These are phyloP conservation scores for Brachyistius frenatus DNA, from an alignment of 2,113 vertebrate species.

Conservation along the genomic window DNA sequence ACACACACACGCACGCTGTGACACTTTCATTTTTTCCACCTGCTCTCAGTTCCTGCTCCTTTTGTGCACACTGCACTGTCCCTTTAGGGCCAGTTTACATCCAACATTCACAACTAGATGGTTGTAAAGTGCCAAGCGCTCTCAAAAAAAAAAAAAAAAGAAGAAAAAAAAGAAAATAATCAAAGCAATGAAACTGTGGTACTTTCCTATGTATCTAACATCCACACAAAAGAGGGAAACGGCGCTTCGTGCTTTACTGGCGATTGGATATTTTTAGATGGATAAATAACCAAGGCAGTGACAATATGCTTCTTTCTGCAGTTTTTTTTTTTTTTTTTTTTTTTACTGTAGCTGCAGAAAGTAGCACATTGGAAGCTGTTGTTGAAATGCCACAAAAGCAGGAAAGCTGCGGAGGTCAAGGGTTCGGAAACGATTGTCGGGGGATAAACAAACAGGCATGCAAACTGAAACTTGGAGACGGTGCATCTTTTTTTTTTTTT, in stretches of 20 bases:
- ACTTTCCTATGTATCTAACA: background rate
- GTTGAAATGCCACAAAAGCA: slow-evolving; percentile 16
- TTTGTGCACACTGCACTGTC: background rate
- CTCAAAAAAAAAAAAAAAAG: slow-evolving; percentile 8
- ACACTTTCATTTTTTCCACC: slow-evolving; percentile 48
- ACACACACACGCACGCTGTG: slow-evolving; percentile 23
- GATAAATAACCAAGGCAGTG: background rate
- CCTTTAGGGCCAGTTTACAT: slow-evolving; percentile 41
- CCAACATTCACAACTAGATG: slow-evolving; percentile 31
- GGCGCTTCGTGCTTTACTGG: no score
- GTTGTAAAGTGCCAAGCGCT: slow-evolving; percentile 1
- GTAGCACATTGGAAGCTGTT: background rate
- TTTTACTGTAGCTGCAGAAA: background rate
- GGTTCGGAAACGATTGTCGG: background rate
- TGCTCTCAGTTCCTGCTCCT: slow-evolving; percentile 37
- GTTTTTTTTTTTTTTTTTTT: background rate
- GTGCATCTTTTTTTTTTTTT: slow-evolving; percentile 8
- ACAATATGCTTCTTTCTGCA: background rate
- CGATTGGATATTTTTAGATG: background rate
- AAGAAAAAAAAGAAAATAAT: slow-evolving; percentile 1
- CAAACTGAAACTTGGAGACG: slow-evolving; percentile 11
- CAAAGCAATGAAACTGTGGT: background rate
- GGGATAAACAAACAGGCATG: background rate
- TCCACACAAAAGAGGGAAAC: no score
- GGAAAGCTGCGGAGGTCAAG: background rate